Evolutionary conservation across 1,140 invertebrate species (phyloP).

Genomic region (Aphis craccivora): DNA sequence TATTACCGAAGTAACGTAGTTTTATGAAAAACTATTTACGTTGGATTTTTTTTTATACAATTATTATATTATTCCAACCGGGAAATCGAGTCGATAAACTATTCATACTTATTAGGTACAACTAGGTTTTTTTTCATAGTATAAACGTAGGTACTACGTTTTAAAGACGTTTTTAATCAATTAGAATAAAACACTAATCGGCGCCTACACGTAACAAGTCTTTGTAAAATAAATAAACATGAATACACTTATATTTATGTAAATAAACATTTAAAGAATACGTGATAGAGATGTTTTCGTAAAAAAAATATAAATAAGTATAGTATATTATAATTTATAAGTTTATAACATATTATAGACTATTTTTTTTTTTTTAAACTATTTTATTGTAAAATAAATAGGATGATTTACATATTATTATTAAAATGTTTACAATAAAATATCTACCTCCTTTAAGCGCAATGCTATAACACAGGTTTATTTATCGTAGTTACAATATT

Average conservation of each 20-base stretch:
- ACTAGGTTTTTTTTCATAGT: not conserved
- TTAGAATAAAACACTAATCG: conserved; percentile 18
- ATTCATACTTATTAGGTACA: conserved; percentile 6
- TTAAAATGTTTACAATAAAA: too few species aligned
- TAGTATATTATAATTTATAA: not conserved
- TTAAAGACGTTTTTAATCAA: not conserved
- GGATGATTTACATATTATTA: too few species aligned
- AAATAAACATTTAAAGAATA: not conserved
- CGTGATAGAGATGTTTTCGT: not conserved
- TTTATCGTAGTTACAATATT: not conserved
- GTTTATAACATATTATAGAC: not conserved
- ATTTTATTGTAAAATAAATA: too few species aligned
- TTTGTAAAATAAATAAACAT: not conserved
- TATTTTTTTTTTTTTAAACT: too few species aligned
- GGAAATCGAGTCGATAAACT: not conserved
- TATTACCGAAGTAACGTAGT: not conserved
- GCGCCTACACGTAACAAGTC: conserved; percentile 8
- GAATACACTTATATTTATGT: not conserved
- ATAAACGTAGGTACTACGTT: not conserved
- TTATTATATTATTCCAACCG: not conserved
- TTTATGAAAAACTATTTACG: not conserved
- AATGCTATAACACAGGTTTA: not conserved
- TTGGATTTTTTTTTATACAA: not conserved
- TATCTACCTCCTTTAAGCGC: too few species aligned
- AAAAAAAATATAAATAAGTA: not conserved